Evolutionary conservation across 2,113 vertebrate species (phyloP).

Genomic region (Oophaga pumilio): DNA sequence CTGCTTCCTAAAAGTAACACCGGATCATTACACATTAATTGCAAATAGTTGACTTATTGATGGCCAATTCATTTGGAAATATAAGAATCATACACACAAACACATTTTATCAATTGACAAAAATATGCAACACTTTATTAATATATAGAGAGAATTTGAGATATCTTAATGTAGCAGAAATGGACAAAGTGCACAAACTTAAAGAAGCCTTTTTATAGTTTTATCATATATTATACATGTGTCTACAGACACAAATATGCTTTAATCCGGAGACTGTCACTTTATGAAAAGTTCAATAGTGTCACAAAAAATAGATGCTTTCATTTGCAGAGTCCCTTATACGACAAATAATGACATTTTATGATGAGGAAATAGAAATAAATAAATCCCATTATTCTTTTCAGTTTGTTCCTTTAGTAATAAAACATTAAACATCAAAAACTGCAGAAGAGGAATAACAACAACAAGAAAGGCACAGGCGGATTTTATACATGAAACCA

Average conservation of each 20-base stretch:
- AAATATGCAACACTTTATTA: slow-evolving; percentile 45
- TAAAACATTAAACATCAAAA: neutral
- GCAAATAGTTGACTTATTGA: too few species aligned
- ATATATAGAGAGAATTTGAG: slow-evolving; percentile 5
- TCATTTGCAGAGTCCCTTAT: slow-evolving; percentile 1
- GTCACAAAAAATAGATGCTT: slow-evolving; percentile 21
- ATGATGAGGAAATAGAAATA: slow-evolving; percentile 4
- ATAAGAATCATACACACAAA: neutral
- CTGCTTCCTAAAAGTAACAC: too few species aligned
- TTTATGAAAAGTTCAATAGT: neutral
- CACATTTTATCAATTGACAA: slow-evolving; percentile 19
- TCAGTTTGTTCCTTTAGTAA: slow-evolving; percentile 4
- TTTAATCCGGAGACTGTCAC: neutral
- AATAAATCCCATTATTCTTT: slow-evolving; percentile 14
- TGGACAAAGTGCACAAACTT: slow-evolving; percentile 31
- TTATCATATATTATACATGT: slow-evolving; percentile 16
- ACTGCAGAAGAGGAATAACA: neutral
- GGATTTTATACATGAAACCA: neutral
- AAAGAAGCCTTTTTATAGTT: slow-evolving; percentile 20
- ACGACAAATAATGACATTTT: slow-evolving; percentile 15
- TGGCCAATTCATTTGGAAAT: neutral
- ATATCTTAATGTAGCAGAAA: slow-evolving; percentile 7
- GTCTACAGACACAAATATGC: slow-evolving; percentile 4
- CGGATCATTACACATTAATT: too few species aligned
- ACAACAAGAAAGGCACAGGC: slow-evolving; percentile 35